A percentile compares a stretch with the other conserved stretches of the same genome.
Conservation (phyloP, 2,113 vertebrate species). For the Ornithorhynchus anatinus region DNA sequence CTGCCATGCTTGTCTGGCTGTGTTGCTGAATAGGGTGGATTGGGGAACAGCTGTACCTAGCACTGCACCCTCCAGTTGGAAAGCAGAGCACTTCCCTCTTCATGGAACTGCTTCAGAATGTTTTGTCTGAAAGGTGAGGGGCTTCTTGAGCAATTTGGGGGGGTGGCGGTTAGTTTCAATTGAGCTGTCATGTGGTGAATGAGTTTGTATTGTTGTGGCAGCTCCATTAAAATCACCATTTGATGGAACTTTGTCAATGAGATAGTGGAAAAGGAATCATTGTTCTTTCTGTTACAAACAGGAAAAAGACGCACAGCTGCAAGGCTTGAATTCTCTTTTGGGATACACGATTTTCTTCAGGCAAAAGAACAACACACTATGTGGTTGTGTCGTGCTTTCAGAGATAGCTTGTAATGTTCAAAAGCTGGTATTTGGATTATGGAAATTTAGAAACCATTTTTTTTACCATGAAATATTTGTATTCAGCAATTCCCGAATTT, state of each 20-base stretch:
- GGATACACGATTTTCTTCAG: not conserved
- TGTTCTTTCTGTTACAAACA: conserved; percentile 17
- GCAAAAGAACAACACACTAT: conserved; percentile 22
- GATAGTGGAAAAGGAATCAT: not conserved
- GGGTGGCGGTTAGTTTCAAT: not conserved
- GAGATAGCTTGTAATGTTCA: conserved; percentile 2
- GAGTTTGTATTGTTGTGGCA: not conserved
- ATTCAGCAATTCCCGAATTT: accelerated
- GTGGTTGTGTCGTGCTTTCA: not conserved
- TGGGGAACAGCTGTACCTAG: conserved; percentile 56
- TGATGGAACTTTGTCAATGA: not conserved
- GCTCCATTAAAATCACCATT: not conserved
- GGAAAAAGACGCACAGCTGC: conserved; percentile 33
- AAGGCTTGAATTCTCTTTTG: conserved; percentile 7
- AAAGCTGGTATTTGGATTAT: not conserved
- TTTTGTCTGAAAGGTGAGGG: conserved; percentile 83
- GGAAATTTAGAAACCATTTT: accelerated
- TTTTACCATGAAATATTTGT: accelerated
- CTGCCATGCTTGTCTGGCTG: conserved; percentile 34
- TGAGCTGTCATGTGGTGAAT: not conserved
- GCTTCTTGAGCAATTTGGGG: not conserved
- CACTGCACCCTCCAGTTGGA: not conserved
- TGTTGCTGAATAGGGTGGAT: conserved; percentile 34
- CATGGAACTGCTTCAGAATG: conserved; percentile 63
- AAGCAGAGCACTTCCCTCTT: not conserved